phyloP scores from a whole-genome alignment of 37 sponge, comb jelly and placozoan species.

The Axinella damicornis region DNA sequence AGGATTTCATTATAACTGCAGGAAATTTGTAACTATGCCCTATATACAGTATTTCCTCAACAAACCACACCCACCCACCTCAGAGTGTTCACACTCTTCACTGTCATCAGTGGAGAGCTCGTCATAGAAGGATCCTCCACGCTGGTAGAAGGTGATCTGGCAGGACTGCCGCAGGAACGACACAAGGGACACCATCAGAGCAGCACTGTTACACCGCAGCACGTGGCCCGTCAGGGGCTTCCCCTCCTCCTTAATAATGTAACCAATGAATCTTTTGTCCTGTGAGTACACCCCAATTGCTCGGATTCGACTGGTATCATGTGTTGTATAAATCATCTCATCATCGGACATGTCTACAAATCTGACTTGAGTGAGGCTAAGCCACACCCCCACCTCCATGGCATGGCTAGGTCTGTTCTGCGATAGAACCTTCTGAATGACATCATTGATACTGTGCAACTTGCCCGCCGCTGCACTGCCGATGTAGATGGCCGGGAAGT shows the following conservation, averaged over 20 bases:
- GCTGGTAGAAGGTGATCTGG: slow-evolving; percentile 48
- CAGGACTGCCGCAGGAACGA: slow-evolving; percentile 54
- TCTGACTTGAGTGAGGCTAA: slow-evolving; percentile 47
- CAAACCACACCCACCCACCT: slow-evolving; percentile 38
- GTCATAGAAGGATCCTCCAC: slow-evolving; percentile 69
- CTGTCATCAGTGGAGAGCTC: slow-evolving; percentile 49
- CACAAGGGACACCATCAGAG: slow-evolving; percentile 48
- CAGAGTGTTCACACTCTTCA: slow-evolving; percentile 23
- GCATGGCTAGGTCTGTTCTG: slow-evolving; percentile 36
- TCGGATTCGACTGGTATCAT: slow-evolving; percentile 57
- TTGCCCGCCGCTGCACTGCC: slow-evolving; percentile 38
- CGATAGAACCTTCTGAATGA: slow-evolving; percentile 43
- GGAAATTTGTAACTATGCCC: too few species aligned
- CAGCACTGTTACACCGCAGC: slow-evolving; percentile 61
- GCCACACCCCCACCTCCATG: slow-evolving; percentile 33
- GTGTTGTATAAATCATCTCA: slow-evolving; percentile 3
- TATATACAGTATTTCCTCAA: too few species aligned
- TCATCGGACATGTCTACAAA: slow-evolving; percentile 18
- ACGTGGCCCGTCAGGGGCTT: slow-evolving; percentile 58
- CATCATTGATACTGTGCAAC: slow-evolving; percentile 27
- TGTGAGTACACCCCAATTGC: slow-evolving; percentile 45
- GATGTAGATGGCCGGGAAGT: slow-evolving; percentile 45
- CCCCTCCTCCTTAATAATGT: slow-evolving; percentile 61
- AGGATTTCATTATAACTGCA: too few species aligned
- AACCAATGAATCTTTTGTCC: slow-evolving; percentile 65